phyloP scores from a whole-genome alignment of 2,888 invertebrate genomes.

The Gari tellinella region DNA sequence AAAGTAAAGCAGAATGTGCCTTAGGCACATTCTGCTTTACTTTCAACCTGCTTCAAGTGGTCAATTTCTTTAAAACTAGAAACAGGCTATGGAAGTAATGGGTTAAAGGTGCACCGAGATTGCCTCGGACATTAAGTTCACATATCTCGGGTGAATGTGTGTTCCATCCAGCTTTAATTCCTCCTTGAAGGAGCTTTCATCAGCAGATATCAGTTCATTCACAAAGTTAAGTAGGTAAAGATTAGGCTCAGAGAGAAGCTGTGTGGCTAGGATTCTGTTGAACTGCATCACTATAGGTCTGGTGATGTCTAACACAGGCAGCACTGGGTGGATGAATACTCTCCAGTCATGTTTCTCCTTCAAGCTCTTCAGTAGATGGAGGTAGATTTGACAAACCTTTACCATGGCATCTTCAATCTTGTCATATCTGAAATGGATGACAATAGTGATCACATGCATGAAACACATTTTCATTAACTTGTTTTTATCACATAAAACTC shows the following conservation, averaged over 20 bases:
- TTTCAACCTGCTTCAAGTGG: no score
- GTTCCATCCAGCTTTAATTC: constrained; percentile 59
- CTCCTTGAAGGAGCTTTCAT: constrained; percentile 23
- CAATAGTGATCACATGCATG: no score
- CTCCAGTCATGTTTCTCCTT: constrained; percentile 48
- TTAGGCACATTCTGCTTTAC: no score
- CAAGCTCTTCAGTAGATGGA: constrained; percentile 45
- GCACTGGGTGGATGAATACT: constrained; percentile 64
- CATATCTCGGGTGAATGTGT: constrained; percentile 58
- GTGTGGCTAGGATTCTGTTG: constrained; percentile 57
- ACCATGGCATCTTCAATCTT: constrained; percentile 64
- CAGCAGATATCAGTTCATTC: constrained; percentile 38
- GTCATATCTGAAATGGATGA: constrained; percentile 57
- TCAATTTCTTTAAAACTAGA: no score
- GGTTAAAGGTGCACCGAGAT: no score
- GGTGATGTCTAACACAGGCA: constrained; percentile 63
- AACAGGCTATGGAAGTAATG: no score
- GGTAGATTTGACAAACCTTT: constrained; percentile 55
- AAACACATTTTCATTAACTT: no score
- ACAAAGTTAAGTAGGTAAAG: constrained; percentile 63
- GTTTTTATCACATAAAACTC: no score
- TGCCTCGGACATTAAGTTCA: neutral
- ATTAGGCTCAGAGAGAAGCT: constrained; percentile 36
- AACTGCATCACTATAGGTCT: constrained; percentile 66
- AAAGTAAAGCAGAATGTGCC: no score